phyloP scores from a whole-genome alignment of 2,888 invertebrate species.

The Nemapogon koenigi region DNA sequence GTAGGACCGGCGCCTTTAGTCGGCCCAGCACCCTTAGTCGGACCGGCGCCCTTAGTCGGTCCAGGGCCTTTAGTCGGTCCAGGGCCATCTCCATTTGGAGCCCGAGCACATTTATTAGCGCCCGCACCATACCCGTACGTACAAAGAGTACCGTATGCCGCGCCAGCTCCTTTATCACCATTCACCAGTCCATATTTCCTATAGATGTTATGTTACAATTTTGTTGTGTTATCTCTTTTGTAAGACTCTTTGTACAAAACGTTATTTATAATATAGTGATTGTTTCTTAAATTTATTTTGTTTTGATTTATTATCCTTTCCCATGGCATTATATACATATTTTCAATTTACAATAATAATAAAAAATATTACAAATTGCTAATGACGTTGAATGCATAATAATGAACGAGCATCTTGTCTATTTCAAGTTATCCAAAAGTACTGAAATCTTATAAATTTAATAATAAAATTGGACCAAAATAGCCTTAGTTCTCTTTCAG shows the following conservation, averaged over 20 bases:
- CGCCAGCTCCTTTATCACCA: constrained; percentile 31
- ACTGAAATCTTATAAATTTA: too few relatives aligned
- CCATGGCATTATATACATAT: too few relatives aligned
- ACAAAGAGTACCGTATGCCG: constrained; percentile 24
- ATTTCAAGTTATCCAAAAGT: too few relatives aligned
- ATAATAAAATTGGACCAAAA: too few relatives aligned
- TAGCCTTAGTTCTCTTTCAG: too few relatives aligned
- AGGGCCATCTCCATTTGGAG: constrained; percentile 29
- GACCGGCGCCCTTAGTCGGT: constrained; percentile 25
- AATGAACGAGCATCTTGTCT: too few relatives aligned
- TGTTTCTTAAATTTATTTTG: neutral
- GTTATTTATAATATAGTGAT: constrained; percentile 6
- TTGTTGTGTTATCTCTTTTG: constrained; percentile 40
- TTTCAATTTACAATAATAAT: too few relatives aligned
- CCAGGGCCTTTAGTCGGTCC: constrained; percentile 15
- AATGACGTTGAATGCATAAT: too few relatives aligned
- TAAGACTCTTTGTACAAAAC: constrained; percentile 14
- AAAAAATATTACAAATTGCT: too few relatives aligned
- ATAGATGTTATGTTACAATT: constrained; percentile 57
- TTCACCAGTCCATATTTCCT: constrained; percentile 42
- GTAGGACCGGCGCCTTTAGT: constrained; percentile 27
- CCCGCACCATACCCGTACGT: constrained; percentile 25
- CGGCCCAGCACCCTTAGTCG: constrained; percentile 12
- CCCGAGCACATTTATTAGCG: constrained; percentile 27
- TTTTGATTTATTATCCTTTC: too few relatives aligned